Percentiles rank a stretch among this genome's conserved stretches.
phyloP scores from a whole-genome alignment of 2,797 vertebrate genomes.

The Echeneis naucrates region DNA sequence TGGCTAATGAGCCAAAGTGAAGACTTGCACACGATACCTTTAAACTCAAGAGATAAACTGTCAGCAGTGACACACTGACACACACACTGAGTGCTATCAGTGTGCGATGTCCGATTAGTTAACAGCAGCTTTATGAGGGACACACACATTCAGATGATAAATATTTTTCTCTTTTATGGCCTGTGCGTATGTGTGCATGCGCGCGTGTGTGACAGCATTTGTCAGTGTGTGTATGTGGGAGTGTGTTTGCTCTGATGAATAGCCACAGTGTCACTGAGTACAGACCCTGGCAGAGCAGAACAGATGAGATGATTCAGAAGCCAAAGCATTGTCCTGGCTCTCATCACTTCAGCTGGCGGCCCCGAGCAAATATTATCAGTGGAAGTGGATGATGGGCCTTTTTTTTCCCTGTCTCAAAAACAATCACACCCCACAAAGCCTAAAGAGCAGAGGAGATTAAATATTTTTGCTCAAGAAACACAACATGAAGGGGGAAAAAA shows the following conservation, averaged over 20 bases:
- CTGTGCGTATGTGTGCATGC: slow-evolving; percentile 13
- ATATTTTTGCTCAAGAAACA: slow-evolving; percentile 57
- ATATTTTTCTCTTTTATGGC: slow-evolving; percentile 47
- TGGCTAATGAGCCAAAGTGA: not conserved
- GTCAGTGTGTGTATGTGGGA: slow-evolving; percentile 38
- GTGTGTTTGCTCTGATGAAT: slow-evolving; percentile 69
- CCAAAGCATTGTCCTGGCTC: slow-evolving; percentile 71
- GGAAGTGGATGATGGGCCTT: slow-evolving; percentile 65
- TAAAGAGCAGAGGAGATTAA: slow-evolving; percentile 54
- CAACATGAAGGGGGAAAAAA: slow-evolving; percentile 7
- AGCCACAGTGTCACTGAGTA: slow-evolving; percentile 68
- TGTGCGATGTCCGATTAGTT: slow-evolving; percentile 32
- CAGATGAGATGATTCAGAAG: slow-evolving; percentile 82
- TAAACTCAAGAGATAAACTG: slow-evolving; percentile 12
- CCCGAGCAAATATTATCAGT: slow-evolving; percentile 73
- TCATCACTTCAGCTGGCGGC: slow-evolving; percentile 66
- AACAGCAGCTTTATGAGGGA: slow-evolving; percentile 34
- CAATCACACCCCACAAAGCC: slow-evolving; percentile 51
- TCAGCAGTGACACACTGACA: slow-evolving; percentile 16
- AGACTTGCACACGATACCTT: not conserved
- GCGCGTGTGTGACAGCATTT: slow-evolving; percentile 30
- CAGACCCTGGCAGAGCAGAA: slow-evolving; percentile 80
- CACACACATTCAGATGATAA: slow-evolving; percentile 9
- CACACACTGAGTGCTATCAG: slow-evolving; percentile 25
- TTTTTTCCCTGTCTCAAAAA: slow-evolving; percentile 56